Evolutionary conservation across 2,113 vertebrate genomes (phyloP).

Genomic region (Coturnix japonica): DNA sequence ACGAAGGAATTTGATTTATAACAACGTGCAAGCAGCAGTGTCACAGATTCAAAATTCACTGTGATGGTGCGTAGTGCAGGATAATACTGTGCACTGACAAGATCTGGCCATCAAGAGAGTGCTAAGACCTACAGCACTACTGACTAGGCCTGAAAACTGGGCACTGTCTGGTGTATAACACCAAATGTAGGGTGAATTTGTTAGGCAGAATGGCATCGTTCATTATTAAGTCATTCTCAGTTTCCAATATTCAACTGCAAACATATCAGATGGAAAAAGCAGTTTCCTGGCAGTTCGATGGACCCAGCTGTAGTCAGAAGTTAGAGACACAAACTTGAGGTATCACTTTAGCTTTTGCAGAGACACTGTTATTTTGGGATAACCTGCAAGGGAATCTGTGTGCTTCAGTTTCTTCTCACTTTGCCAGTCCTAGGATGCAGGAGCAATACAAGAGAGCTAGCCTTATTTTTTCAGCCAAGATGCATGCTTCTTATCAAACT

Average conservation of each 20-base stretch:
- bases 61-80: background rate
- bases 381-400: background rate
- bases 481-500: background rate
- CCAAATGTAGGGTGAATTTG: background rate
- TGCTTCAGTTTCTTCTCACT: background rate
- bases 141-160: background rate
- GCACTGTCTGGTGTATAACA: background rate
- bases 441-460: background rate
- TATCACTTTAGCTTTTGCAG: background rate
- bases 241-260: conserved; percentile 39
- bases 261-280: background rate
- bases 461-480: background rate
- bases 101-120: background rate
- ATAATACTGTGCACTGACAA: background rate
- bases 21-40: background rate
- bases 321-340: background rate
- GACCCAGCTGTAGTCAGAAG: background rate
- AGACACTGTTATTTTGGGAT: background rate
- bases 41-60: background rate
- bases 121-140: background rate
- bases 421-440: background rate
- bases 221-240: background rate
- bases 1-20: background rate
- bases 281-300: conserved; percentile 19
- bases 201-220: background rate